Percentiles rank a stretch among this genome's conserved stretches.
These are phyloP conservation scores for Rhagonycha fulva DNA, from an alignment of 2,888 invertebrate genomes.

Conservation along the genomic window DNA sequence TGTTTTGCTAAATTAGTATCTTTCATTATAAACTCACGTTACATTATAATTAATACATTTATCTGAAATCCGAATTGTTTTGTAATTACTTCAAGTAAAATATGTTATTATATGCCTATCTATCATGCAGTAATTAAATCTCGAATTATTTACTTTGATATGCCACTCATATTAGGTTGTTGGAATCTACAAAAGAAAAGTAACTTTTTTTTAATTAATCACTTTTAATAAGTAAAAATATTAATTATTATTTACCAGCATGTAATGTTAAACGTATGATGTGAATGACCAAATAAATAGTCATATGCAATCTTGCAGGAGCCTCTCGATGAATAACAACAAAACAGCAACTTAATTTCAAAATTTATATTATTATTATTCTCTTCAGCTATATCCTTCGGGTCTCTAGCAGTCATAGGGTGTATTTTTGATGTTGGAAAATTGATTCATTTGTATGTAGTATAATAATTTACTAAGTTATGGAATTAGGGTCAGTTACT, in stretches of 20 bases:
- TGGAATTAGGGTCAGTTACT: no score
- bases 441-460: no score
- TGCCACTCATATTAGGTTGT: background rate
- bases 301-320: background rate
- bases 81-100: constrained; percentile 5
- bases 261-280: background rate
- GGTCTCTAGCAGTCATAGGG: no score
- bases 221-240: background rate
- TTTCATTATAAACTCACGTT: constrained; percentile 1
- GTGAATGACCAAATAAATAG: no score
- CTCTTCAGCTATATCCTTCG: no score
- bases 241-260: background rate
- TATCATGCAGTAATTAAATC: background rate
- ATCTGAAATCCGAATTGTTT: background rate
- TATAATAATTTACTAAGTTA: no score
- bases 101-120: background rate
- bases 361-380: no score
- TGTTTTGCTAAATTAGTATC: constrained; percentile 1
- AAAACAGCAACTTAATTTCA: no score
- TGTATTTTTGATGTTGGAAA: no score
- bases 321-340: background rate
- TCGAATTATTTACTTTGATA: background rate
- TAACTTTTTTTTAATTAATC: background rate
- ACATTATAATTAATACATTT: constrained; percentile 15
- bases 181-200: background rate